phyloP scores from a whole-genome alignment of 2,888 invertebrate genomes.

The Euplagia quadripunctaria region DNA sequence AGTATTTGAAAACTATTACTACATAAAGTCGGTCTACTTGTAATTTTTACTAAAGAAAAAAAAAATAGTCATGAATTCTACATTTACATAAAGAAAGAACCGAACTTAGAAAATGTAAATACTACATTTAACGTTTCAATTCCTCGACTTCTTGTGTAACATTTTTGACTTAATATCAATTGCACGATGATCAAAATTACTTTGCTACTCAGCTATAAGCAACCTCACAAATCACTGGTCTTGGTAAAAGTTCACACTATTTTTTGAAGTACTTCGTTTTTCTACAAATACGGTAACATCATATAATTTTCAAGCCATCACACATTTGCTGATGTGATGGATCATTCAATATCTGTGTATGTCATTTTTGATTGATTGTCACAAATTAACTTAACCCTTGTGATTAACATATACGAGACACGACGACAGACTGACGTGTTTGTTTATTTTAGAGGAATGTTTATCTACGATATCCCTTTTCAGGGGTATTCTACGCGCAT shows the following conservation, averaged over 20 bases:
- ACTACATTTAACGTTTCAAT: too few relatives aligned
- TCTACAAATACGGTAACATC: background rate
- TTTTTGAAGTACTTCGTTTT: background rate
- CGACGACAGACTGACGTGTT: background rate
- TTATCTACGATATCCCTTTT: background rate
- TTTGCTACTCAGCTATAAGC: too few relatives aligned
- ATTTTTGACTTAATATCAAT: too few relatives aligned
- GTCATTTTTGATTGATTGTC: conserved; percentile 1
- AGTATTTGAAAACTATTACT: too few relatives aligned
- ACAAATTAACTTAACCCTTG: background rate
- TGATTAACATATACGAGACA: background rate
- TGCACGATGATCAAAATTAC: too few relatives aligned
- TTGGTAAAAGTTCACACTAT: background rate
- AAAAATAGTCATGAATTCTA: too few relatives aligned
- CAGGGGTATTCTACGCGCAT: background rate
- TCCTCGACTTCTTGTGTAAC: too few relatives aligned
- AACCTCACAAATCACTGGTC: too few relatives aligned
- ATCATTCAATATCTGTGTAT: background rate
- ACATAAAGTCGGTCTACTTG: too few relatives aligned
- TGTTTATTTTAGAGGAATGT: background rate
- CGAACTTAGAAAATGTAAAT: too few relatives aligned
- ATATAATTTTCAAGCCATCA: background rate
- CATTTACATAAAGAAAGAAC: too few relatives aligned
- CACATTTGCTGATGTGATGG: background rate
- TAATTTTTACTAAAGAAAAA: too few relatives aligned